phyloP scores from a whole-genome alignment of 2,888 invertebrate genomes.

The Drosophila colorata region DNA sequence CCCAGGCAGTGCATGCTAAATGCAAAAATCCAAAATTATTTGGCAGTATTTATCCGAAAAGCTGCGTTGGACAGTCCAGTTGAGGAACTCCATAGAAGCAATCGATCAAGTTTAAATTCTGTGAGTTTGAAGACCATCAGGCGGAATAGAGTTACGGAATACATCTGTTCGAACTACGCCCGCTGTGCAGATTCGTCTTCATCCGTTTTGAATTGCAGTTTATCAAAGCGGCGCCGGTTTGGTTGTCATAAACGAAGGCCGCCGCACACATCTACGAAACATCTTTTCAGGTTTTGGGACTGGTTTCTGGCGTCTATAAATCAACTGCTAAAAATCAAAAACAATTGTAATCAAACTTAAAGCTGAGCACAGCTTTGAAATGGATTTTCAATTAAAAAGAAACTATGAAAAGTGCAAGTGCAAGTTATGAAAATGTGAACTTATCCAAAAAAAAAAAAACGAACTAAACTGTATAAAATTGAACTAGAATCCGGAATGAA shows the following conservation, averaged over 20 bases:
- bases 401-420: conserved; percentile 28
- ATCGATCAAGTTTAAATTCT: neutral
- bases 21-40: neutral
- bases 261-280: neutral
- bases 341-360: neutral
- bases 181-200: neutral
- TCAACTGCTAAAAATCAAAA: neutral
- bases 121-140: neutral
- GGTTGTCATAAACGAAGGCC: neutral
- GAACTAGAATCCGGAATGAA: conserved; percentile 22
- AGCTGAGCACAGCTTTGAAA: neutral
- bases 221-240: neutral
- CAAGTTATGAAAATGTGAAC: conserved; percentile 19
- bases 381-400: neutral
- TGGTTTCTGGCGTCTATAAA: neutral
- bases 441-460: conserved; percentile 2
- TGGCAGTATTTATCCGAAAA: neutral
- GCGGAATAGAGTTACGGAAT: conserved; percentile 7
- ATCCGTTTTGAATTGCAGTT: neutral
- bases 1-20: neutral
- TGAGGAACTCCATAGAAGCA: neutral
- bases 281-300: conserved; percentile 36
- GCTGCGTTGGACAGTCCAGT: neutral
- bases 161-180: neutral
- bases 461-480: conserved; percentile 24